phyloP scores from a whole-genome alignment of 2,888 invertebrate species.

The Vanessa cardui region DNA sequence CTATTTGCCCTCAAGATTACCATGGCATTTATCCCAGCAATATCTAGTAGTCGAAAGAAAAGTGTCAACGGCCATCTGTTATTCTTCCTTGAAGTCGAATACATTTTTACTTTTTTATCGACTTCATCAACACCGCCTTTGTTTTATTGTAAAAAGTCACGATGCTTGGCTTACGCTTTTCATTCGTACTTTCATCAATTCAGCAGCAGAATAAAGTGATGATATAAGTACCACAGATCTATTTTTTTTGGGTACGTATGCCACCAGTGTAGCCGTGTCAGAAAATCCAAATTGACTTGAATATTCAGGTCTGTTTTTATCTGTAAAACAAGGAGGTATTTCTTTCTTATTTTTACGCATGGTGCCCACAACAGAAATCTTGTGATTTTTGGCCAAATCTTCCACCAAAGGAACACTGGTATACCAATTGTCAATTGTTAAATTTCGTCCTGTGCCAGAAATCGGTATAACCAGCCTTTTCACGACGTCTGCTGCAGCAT shows the following conservation, averaged over 20 bases:
- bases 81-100: neutral
- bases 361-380: slow-evolving; percentile 41
- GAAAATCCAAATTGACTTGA: no score
- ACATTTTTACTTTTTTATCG: neutral
- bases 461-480: slow-evolving; percentile 41
- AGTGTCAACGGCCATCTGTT: neutral
- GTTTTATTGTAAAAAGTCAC: neutral
- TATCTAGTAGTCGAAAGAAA: neutral
- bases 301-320: no score
- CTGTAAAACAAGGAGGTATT: no score
- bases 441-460: slow-evolving; percentile 44
- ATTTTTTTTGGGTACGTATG: no score
- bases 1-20: neutral
- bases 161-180: neutral
- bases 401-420: slow-evolving; percentile 44
- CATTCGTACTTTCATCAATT: neutral
- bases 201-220: no score
- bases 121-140: neutral
- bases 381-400: slow-evolving; percentile 41
- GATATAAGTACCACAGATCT: no score
- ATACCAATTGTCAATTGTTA: slow-evolving; percentile 49
- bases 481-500: slow-evolving; percentile 47
- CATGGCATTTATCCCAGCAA: neutral
- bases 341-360: neutral
- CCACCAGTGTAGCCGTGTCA: no score